Evolutionary conservation across 1,140 invertebrate genomes (phyloP).

Genomic region (Cheumatopsyche charites): DNA sequence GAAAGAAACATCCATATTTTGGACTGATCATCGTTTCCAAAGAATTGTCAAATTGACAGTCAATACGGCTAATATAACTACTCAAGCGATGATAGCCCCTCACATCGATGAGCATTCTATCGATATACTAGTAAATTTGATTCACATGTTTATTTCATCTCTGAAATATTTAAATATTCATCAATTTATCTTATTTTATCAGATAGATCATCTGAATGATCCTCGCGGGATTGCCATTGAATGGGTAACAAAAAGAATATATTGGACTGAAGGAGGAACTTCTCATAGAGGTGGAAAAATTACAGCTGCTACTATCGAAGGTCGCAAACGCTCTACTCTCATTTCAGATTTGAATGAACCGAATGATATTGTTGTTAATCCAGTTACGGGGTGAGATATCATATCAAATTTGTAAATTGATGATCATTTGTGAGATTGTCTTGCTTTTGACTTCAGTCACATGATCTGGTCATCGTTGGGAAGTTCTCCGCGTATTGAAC

Average conservation of each 20-base stretch:
- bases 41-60: slow-evolving; percentile 49
- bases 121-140: slow-evolving; percentile 45
- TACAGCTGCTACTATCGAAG: slow-evolving; percentile 66
- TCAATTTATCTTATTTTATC: not conserved
- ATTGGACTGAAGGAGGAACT: slow-evolving; percentile 72
- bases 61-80: slow-evolving; percentile 44
- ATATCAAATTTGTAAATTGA: not conserved
- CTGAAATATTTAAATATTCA: slow-evolving; percentile 10
- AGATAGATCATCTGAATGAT: slow-evolving; percentile 58
- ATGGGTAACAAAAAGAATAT: slow-evolving; percentile 74
- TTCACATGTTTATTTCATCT: not conserved
- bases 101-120: slow-evolving; percentile 47
- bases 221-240: slow-evolving; percentile 81
- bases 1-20: slow-evolving; percentile 60
- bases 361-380: slow-evolving; percentile 71
- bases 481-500: slow-evolving; percentile 64
- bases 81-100: slow-evolving; percentile 13
- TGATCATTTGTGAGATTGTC: not conserved
- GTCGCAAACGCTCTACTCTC: slow-evolving; percentile 64
- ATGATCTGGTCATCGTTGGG: slow-evolving; percentile 56
- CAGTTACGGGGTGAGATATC: slow-evolving; percentile 53
- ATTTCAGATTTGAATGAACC: slow-evolving; percentile 53
- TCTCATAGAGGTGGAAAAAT: slow-evolving; percentile 59
- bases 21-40: slow-evolving; percentile 63
- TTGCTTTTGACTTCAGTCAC: slow-evolving; percentile 54